phyloP scores from a whole-genome alignment of 2,797 vertebrate species.

The Antrozous pallidus region DNA sequence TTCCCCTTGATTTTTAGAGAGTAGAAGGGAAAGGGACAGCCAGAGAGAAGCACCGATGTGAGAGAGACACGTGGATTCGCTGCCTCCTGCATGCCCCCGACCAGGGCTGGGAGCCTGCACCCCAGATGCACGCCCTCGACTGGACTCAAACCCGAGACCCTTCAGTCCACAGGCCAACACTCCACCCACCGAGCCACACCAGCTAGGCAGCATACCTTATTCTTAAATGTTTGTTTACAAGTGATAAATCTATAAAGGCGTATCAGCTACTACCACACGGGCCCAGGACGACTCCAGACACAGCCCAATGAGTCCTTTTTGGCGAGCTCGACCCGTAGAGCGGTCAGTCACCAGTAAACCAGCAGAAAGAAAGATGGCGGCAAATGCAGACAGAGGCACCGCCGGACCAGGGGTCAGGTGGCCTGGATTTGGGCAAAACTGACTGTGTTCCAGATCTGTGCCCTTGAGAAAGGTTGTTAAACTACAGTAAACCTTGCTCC shows the following conservation, averaged over 20 bases:
- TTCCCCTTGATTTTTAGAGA: too few relatives aligned
- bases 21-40: too few relatives aligned
- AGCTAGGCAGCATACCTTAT: background rate
- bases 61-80: too few relatives aligned
- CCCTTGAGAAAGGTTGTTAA: conserved; percentile 54
- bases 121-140: too few relatives aligned
- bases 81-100: too few relatives aligned
- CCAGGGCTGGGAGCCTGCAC: too few relatives aligned
- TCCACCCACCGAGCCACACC: too few relatives aligned
- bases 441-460: background rate
- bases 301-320: conserved; percentile 17
- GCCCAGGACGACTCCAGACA: background rate
- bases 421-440: background rate
- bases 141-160: too few relatives aligned
- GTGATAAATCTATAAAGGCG: background rate
- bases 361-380: background rate
- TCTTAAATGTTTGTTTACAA: conserved; percentile 36
- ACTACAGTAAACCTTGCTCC: background rate
- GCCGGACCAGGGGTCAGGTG: background rate
- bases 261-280: background rate
- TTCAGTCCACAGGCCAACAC: too few relatives aligned
- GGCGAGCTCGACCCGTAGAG: background rate
- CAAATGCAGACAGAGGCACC: background rate
- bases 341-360: background rate
- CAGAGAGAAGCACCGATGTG: too few relatives aligned